phyloP scores from a whole-genome alignment of 2,888 invertebrate species.

The Tipula unca region DNA sequence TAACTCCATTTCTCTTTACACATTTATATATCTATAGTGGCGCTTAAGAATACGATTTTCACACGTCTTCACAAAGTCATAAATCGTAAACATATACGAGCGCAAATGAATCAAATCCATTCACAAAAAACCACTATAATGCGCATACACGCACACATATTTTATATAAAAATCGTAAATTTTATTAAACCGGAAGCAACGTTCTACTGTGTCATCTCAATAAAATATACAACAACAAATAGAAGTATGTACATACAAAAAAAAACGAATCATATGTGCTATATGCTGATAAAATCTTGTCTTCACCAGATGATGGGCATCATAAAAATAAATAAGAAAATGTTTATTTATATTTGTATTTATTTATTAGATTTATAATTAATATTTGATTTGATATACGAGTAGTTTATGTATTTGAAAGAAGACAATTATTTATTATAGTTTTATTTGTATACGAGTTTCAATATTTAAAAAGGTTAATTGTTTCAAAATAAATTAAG shows the following conservation, averaged over 20 bases:
- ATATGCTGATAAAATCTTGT: neutral
- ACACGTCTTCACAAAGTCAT: neutral
- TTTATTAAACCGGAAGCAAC: neutral
- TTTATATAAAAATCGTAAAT: neutral
- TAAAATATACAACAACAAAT: neutral
- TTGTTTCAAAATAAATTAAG: conserved; percentile 14
- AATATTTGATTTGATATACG: neutral
- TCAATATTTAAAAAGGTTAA: neutral
- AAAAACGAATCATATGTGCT: neutral
- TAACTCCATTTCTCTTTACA: neutral
- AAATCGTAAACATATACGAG: neutral
- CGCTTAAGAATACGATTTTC: neutral
- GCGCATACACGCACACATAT: neutral
- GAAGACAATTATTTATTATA: neutral
- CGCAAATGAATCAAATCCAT: neutral
- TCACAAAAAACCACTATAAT: too few species aligned
- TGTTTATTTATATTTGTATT: neutral
- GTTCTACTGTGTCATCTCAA: neutral
- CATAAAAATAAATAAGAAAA: neutral
- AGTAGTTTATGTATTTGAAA: neutral
- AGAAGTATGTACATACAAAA: too few species aligned
- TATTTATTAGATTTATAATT: neutral
- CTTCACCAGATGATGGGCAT: neutral
- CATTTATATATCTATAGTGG: too few species aligned
- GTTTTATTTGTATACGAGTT: neutral